Evolutionary conservation across 2,113 vertebrate genomes (phyloP).

Genomic region (Hymenochirus boettgeri): DNA sequence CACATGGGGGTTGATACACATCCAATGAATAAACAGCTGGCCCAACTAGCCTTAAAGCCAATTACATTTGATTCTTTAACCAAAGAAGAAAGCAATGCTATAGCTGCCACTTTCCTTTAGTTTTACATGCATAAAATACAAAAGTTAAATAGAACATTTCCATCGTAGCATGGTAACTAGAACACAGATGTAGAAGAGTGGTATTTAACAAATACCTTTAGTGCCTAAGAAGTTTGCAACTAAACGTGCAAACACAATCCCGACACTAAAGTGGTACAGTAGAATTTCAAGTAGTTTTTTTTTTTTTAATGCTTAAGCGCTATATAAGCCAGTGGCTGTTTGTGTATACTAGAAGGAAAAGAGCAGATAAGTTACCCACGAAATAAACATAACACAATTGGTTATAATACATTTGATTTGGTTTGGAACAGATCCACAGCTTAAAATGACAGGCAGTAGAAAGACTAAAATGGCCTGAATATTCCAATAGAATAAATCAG

Average conservation of each 20-base stretch:
- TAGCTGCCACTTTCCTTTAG: slow-evolving; percentile 67
- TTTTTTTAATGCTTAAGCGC: slow-evolving; percentile 40
- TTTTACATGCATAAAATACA: slow-evolving; percentile 60
- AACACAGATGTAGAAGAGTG: slow-evolving; percentile 46
- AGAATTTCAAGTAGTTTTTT: slow-evolving; percentile 20
- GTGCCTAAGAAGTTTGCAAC: slow-evolving; percentile 6
- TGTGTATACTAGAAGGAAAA: slow-evolving; percentile 63
- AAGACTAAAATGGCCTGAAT: slow-evolving; percentile 43
- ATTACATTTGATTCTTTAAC: slow-evolving; percentile 60
- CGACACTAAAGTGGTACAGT: background rate
- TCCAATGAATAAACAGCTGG: background rate
- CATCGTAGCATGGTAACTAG: slow-evolving; percentile 31
- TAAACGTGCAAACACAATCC: too few relatives aligned
- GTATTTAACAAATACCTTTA: slow-evolving; percentile 53
- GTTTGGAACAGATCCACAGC: slow-evolving; percentile 46
- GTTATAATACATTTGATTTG: slow-evolving; percentile 49
- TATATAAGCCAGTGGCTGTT: slow-evolving; percentile 46
- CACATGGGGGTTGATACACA: too few relatives aligned
- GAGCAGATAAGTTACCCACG: slow-evolving; percentile 47
- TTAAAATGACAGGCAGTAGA: slow-evolving; percentile 40
- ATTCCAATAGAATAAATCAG: background rate
- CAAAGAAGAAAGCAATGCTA: slow-evolving; percentile 45
- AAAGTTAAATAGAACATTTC: slow-evolving; percentile 49
- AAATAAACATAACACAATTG: slow-evolving; percentile 41
- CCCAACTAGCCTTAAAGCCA: background rate